Evolutionary conservation across 2,888 invertebrate species (phyloP), one percentile per base, ranked within the genome.

Genomic region (Chrysina gloriosa): DNA sequence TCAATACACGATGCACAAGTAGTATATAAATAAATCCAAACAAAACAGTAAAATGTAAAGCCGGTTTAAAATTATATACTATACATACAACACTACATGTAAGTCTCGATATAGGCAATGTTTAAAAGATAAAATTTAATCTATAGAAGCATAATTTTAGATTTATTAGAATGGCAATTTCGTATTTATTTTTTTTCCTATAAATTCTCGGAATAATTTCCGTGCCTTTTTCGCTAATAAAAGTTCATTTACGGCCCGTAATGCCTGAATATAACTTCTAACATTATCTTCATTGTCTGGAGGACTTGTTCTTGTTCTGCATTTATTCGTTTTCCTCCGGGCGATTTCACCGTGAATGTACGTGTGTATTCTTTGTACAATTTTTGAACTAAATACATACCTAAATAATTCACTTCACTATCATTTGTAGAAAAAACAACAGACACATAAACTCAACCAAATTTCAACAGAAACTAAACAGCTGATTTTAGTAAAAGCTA

Each of bases 51-150:
- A 72, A 72, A 72, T 69, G 63, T 65, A 54, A 64, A 74, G 73
- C 75, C 74, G 75, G 74, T 75, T 75, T 75, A 74, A 74, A 70
- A 74, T 74, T 74, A 74, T 72, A 71, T 65, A 74, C 73, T 71
- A 72, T 69, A 73, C 72, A 64, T 69, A 69, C 72, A 63, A n/a
- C 68, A 67, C 69, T 63, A 70, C 63, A 68, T 69, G 68, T 69
- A 72, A 52, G 69, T 69, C 70, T 69, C 63, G 63, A 54, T 54
- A 58, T 66, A 63, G 64, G 36, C 58, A 52, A 69, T 67, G 58
- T 63, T 54, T 64, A 39, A 61, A 63, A 67, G 56, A 67, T 69
- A 67, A 69, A 42, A 69, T 61, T 65, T 67, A 65, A 69, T 69
- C 63, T 47, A 63, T 61, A 39, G 31, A n/a, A 39, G 11, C 7